Evolutionary conservation across 1,140 invertebrate species (phyloP), one percentile per base, ranked within the genome.

Genomic region (Myzus persicae): DNA sequence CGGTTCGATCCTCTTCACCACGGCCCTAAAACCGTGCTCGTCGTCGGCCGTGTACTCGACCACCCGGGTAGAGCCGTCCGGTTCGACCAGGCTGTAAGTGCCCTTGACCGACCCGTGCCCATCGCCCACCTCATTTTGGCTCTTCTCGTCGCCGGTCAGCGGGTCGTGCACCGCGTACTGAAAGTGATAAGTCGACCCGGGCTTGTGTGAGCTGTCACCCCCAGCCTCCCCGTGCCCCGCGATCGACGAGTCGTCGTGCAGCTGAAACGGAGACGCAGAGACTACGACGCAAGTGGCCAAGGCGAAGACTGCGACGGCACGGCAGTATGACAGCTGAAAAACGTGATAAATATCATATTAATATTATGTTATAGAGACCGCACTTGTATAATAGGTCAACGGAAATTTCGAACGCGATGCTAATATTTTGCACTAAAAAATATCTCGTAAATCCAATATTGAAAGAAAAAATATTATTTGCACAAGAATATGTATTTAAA

Each of bases 131-230:
- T 97, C 96, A 88, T 95, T 95, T 94, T 96, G 96, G 87, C 95
- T 95, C 94, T 97, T 97, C 85, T 96, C 95, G 94, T 97, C 96
- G 18, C 96, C 96, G 93, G 95, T 96, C 90, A 95, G 94, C 76
- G 95, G 95, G 94, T 96, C 96, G 93, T 95, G 95, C 18, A 96
- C 96, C 48, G 95, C 95, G 94, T 96, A 96, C 59, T 95, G 95
- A 94, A 96, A 96, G 93, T 95, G 95, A 94, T 96, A 96, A 36
- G 94, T 94, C 44, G 81, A 82, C 18, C 59, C 59, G 4, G 31
- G 59, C n/a, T 31, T 44, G 42, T 1, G 95, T 94, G 93, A 0
- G 94, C 94, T 42, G 44, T 22, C 7, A 42, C 11, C 8, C 44
- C 31, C 22, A 48, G 87, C 40, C 95, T 94, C 42, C n/a, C 5